phyloP scores from a whole-genome alignment of 2,797 vertebrate species.

The Smutsia temminckii region DNA sequence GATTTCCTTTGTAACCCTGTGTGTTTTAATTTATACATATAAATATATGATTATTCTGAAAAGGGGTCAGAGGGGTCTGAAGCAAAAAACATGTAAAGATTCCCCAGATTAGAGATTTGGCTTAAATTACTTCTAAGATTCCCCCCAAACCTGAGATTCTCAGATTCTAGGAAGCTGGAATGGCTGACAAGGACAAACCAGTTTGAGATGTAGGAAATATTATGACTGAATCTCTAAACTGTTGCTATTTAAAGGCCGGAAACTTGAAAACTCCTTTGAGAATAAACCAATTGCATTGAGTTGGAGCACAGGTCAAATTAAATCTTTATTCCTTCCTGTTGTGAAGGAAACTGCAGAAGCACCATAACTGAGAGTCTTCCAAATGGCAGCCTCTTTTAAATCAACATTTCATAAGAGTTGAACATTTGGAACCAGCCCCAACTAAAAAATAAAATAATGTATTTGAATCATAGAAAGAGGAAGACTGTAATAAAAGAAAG shows the following conservation, averaged over 20 bases:
- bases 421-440: not conserved
- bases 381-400: not conserved
- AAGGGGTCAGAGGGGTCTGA: not conserved
- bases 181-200: not conserved
- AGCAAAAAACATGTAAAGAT: not conserved
- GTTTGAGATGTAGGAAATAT: not conserved
- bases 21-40: not conserved
- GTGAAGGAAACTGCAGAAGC: not conserved
- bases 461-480: not conserved
- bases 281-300: not conserved
- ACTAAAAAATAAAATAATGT: conserved; percentile 2
- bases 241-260: not conserved
- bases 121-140: not conserved
- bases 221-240: not conserved
- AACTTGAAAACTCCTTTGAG: not conserved
- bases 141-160: not conserved
- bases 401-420: not conserved
- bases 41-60: not conserved
- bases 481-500: not conserved
- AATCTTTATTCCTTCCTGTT: not conserved
- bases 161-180: not conserved
- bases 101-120: not conserved
- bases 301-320: not conserved
- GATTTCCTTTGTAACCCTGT: not conserved
- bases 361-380: not conserved